Evolutionary conservation across 2,797 vertebrate species (phyloP), one percentile per base, ranked within the genome.

Genomic region (Rallus crepitans): DNA sequence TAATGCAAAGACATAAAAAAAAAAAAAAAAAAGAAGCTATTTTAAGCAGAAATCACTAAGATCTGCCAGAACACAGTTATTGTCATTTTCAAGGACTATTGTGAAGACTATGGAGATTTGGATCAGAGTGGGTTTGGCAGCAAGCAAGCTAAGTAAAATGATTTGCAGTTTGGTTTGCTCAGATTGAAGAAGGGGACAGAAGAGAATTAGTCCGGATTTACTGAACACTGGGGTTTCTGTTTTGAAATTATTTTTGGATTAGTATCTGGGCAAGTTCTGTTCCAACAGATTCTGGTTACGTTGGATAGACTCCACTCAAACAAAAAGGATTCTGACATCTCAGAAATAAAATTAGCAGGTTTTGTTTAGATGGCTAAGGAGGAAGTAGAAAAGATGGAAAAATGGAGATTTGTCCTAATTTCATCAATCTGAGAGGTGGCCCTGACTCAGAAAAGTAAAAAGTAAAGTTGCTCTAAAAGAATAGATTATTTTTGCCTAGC

Each of bases 191-290:
- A 85, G 7, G 0, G 7, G 2, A 80, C 16, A 82, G 40, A 40
- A 78, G 23, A 87, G 30, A 89, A 91, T 82, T 55, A 73, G 45
- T 40, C 35, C n/a, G 33, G 30, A 88, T 91, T 94, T 83, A 76
- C 11, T 56, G 52, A 94, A 81, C 1, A 1, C 6, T 63, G 23
- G 5, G 31, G 23, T 57, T 88, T 91, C 57, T 93, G n/a, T 30
- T 89, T 50, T 68, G 53, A 90, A 86, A 75, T 69, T 72, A 47
- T 68, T 84, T 90, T 92, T 83, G 30, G 15, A 83, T 83, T 83
- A 87, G 48, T 88, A 75, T 37, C 72, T 57, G 28, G 8, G n/a
- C 9, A 86, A 33, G 71, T 85, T 50, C 39, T 80, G 25, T 78
- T 94, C 57, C 64, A 91, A 45, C 7, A 77, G 33, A 56, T 75